phyloP scores from a whole-genome alignment of 2,888 invertebrate genomes.

The Diadromus collaris region DNA sequence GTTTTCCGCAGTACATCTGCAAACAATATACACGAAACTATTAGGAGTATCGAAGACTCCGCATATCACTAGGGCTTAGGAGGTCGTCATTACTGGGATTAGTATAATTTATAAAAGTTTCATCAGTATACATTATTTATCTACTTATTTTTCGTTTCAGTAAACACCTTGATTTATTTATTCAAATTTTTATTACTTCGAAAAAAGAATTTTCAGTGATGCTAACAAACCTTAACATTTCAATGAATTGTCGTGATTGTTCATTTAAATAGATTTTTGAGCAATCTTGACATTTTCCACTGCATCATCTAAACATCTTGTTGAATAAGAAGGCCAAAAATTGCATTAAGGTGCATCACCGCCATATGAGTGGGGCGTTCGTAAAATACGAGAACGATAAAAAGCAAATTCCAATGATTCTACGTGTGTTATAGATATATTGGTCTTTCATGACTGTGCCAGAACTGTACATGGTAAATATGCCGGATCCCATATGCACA shows the following conservation, averaged over 20 bases:
- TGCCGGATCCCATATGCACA: conserved; percentile 33
- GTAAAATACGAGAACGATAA: neutral
- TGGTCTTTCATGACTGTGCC: conserved; percentile 54
- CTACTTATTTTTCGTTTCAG: neutral
- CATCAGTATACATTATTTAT: conserved; percentile 20
- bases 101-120: conserved; percentile 8
- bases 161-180: conserved; percentile 19
- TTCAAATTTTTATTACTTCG: conserved; percentile 35
- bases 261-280: conserved; percentile 37
- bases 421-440: conserved; percentile 42
- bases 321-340: conserved; percentile 34
- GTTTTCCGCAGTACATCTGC: conserved; percentile 3
- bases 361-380: neutral
- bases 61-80: conserved; percentile 60
- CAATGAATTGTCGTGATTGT: conserved; percentile 48
- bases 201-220: conserved; percentile 56
- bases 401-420: conserved; percentile 28
- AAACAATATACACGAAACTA: conserved; percentile 21
- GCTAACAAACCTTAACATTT: conserved; percentile 57
- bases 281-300: conserved; percentile 35
- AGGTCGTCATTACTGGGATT: conserved; percentile 36
- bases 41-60: conserved; percentile 60
- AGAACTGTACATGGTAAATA: conserved; percentile 60
- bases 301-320: conserved; percentile 27
- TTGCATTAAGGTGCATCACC: conserved; percentile 29